These are phyloP conservation scores for Antennarius maculatus DNA, from an alignment of 2,797 vertebrate species.

Conservation along the genomic window DNA sequence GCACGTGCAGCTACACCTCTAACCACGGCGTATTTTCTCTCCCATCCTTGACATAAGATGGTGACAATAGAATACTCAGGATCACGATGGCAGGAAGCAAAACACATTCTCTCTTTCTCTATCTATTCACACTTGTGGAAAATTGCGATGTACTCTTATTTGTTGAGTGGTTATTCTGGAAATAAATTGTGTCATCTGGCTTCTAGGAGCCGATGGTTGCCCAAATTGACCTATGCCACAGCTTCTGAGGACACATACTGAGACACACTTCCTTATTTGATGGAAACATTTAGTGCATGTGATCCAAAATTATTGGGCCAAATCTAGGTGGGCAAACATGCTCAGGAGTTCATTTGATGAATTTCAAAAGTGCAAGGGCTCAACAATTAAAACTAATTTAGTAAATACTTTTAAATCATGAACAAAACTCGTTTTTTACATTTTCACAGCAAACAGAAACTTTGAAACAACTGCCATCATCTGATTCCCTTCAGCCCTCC, in stretches of 20 bases:
- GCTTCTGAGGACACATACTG: background rate
- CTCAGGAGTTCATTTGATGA: too few relatives aligned
- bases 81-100: slow-evolving; percentile 25
- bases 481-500: too few relatives aligned
- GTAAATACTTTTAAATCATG: too few relatives aligned
- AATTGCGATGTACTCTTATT: slow-evolving; percentile 40
- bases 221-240: slow-evolving; percentile 9
- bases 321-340: background rate
- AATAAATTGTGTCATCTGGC: slow-evolving; percentile 30
- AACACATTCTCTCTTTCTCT: slow-evolving; percentile 28
- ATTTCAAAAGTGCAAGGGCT: too few relatives aligned
- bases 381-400: too few relatives aligned
- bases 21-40: slow-evolving; percentile 67
- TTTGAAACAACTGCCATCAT: background rate
- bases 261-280: background rate
- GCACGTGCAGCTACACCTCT: slow-evolving; percentile 48
- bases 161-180: slow-evolving; percentile 32
- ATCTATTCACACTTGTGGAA: slow-evolving; percentile 43
- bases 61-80: slow-evolving; percentile 49
- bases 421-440: too few relatives aligned
- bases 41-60: slow-evolving; percentile 38
- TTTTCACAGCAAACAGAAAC: too few relatives aligned
- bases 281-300: background rate
- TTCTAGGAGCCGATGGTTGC: slow-evolving; percentile 7
- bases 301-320: background rate